Evolutionary conservation across 37 sponge, comb jelly and placozoan genomes (phyloP), one percentile per base, ranked within the genome.

Genomic region (Cladorhizidae sp.): DNA sequence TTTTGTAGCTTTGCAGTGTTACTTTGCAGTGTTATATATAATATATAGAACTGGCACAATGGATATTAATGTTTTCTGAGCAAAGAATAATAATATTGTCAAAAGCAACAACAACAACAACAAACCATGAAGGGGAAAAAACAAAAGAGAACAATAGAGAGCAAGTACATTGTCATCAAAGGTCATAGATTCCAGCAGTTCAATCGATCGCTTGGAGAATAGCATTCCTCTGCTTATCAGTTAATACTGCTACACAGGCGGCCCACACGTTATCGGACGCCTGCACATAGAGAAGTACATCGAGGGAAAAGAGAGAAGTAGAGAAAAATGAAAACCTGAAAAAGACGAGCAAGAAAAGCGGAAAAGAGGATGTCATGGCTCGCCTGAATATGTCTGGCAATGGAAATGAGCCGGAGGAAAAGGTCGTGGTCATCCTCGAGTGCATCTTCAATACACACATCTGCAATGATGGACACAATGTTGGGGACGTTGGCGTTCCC

Each of bases 321-420:
- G 49, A 12, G 49, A 45, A 9, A 45, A 45, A 45, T 5, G 9
- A 45, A 12, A 45, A 45, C 49, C 5, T 5, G 49, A 73, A 55
- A 28, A 75, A 62, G 20, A 29, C 61, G 21, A 17, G 43, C 31
- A 54, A 1, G 31, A 32, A 38, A 67, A 67, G 2, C 2, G n/a
- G 6, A 37, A 35, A 37, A 25, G 2, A 65, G 67, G 12, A 20
- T 54, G 55, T 54, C 39, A 25, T 20, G 28, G 39, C 70, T 77
- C 42, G 92, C 95, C 90, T 89, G 91, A 20, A 97, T 80, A 54
- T 94, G 97, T 84, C 86, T 91, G 7, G 90, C 81, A 64, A 97
- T 94, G 71, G 93, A 70, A 23, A 90, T 73, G 28, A 97, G 80
- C 65, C 91, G 77, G 35, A 83, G 38, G 55, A 77, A 72, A 3